These are phyloP conservation scores for Arge pagana DNA, from an alignment of 2,888 invertebrate genomes.

Conservation along the genomic window DNA sequence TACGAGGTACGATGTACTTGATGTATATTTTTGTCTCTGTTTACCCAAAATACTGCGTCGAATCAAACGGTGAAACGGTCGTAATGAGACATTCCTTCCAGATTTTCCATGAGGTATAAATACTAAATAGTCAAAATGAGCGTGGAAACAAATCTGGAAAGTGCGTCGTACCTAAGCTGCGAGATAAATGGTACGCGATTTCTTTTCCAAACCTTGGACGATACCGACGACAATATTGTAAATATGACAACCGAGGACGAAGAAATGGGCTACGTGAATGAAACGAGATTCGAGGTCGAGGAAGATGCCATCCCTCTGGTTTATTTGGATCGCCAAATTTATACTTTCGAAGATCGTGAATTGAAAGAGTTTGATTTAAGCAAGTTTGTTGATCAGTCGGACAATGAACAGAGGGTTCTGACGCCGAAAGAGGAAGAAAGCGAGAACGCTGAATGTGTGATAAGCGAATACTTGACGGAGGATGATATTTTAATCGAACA, in stretches of 20 bases:
- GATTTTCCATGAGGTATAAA: slow-evolving; percentile 18
- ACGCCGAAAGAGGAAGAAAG: slow-evolving; percentile 33
- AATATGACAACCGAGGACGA: slow-evolving; percentile 31
- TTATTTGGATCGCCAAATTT: slow-evolving; percentile 47
- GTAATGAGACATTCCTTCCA: neutral
- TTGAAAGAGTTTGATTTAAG: slow-evolving; percentile 42
- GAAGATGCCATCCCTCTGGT: slow-evolving; percentile 44
- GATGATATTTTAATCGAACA: slow-evolving; percentile 30
- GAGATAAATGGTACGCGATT: slow-evolving; percentile 49
- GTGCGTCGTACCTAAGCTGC: slow-evolving; percentile 42
- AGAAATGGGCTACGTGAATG: slow-evolving; percentile 30
- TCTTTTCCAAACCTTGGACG: slow-evolving; percentile 41
- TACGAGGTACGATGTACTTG: too few relatives aligned
- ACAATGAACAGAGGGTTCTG: slow-evolving; percentile 26
- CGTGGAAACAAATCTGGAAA: slow-evolving; percentile 34
- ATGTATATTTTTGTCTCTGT: too few relatives aligned
- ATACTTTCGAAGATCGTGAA: slow-evolving; percentile 44
- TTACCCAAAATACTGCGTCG: too few relatives aligned
- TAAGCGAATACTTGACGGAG: slow-evolving; percentile 28
- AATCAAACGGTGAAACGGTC: neutral
- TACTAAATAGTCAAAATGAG: slow-evolving; percentile 33
- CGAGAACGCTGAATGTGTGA: slow-evolving; percentile 5
- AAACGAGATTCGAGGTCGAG: slow-evolving; percentile 29
- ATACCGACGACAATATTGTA: slow-evolving; percentile 28
- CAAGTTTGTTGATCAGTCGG: slow-evolving; percentile 35